phyloP scores from a whole-genome alignment of 2,113 vertebrate genomes.

The Myiozetetes cayanensis region DNA sequence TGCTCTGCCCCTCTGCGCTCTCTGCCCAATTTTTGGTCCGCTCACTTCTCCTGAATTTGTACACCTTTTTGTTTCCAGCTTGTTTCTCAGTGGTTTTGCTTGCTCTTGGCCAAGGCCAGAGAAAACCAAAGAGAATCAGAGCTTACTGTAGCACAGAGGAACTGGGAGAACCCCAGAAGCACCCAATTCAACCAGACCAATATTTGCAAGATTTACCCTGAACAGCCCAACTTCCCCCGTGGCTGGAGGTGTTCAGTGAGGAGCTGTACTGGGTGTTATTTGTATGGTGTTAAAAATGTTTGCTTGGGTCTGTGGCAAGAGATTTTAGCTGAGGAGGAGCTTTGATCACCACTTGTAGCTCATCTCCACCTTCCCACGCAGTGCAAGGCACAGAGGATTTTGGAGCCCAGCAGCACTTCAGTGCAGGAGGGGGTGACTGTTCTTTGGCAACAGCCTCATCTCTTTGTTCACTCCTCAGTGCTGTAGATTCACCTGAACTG shows the following conservation, averaged over 20 bases:
- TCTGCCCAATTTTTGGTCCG: background rate
- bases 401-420: background rate
- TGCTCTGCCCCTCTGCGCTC: rapidly evolving
- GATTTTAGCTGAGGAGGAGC: background rate
- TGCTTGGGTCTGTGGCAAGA: background rate
- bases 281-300: background rate
- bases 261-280: background rate
- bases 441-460: background rate
- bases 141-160: background rate
- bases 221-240: background rate
- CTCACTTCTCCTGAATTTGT: background rate
- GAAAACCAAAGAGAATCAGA: background rate
- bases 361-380: rapidly evolving
- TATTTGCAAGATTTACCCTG: background rate
- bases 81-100: background rate
- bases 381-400: background rate
- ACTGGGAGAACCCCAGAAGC: background rate
- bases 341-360: background rate
- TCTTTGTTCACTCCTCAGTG: background rate
- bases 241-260: background rate
- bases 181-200: background rate
- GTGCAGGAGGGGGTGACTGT: background rate
- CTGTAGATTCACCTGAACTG: background rate
- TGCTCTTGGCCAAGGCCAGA: background rate
- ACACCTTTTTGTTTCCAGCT: rapidly evolving